phyloP scores from a whole-genome alignment of 2,797 vertebrate species.

The Prionace glauca region DNA sequence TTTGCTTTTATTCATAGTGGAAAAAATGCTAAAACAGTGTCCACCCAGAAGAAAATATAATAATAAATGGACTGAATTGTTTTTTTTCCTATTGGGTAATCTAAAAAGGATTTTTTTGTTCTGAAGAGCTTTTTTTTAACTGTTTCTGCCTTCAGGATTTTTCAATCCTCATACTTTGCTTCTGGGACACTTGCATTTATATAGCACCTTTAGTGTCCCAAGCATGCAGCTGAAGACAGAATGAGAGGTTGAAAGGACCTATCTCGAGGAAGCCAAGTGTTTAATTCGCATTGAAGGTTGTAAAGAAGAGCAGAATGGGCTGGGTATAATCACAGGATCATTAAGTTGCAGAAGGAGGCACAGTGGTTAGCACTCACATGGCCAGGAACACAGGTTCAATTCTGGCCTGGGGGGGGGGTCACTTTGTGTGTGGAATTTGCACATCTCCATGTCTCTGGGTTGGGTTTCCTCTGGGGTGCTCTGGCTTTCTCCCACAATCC shows the following conservation, averaged over 20 bases:
- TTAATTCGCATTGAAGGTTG: not conserved
- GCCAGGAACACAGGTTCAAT: too few species aligned
- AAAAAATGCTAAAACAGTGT: not conserved
- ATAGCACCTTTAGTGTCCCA: not conserved
- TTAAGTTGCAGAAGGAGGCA: too few species aligned
- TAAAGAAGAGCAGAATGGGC: not conserved
- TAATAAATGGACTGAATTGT: too few species aligned
- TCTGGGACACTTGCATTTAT: not conserved
- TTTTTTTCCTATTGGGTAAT: too few species aligned
- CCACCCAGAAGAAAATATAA: not conserved
- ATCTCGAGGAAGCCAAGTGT: not conserved
- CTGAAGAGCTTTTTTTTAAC: not conserved
- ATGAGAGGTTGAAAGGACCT: not conserved
- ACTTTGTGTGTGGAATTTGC: too few species aligned
- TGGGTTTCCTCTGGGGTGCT: too few species aligned
- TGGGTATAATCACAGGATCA: not conserved
- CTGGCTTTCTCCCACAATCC: too few species aligned
- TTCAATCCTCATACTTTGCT: not conserved
- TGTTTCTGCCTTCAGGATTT: not conserved
- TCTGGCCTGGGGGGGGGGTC: too few species aligned
- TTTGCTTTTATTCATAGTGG: conserved; percentile 36
- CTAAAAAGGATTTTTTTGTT: conserved; percentile 33
- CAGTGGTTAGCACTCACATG: too few species aligned
- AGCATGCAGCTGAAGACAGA: not conserved
- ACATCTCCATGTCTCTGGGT: too few species aligned